phyloP scores from a whole-genome alignment of 2,888 invertebrate genomes.

The Clanis bilineata region DNA sequence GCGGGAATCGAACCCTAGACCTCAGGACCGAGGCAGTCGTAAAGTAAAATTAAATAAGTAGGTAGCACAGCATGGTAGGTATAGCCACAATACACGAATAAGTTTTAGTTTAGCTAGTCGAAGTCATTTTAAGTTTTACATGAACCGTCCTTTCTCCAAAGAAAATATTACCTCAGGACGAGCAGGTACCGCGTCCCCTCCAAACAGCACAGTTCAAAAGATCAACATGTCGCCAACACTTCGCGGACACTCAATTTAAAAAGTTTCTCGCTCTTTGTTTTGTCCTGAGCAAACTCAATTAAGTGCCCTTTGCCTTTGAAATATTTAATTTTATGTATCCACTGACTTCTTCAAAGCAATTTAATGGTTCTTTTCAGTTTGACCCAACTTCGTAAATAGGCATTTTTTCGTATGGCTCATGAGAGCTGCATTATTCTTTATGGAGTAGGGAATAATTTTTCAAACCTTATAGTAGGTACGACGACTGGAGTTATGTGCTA shows the following conservation, averaged over 20 bases:
- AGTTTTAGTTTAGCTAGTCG: conserved; percentile 16
- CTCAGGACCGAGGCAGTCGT: too few species aligned
- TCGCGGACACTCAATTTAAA: conserved; percentile 81
- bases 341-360: conserved; percentile 31
- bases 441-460: neutral
- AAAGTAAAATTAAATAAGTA: too few species aligned
- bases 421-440: neutral
- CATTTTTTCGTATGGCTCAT: neutral
- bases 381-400: neutral
- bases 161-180: conserved; percentile 72
- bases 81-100: conserved; percentile 22
- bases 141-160: conserved; percentile 47
- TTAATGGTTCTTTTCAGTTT: conserved; percentile 14
- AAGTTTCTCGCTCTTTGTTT: conserved; percentile 78
- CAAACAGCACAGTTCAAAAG: conserved; percentile 59
- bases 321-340: conserved; percentile 64
- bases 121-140: conserved; percentile 29
- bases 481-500: too few species aligned
- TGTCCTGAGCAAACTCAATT: conserved; percentile 82
- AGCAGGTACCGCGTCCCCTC: conserved; percentile 50
- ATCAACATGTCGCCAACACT: conserved; percentile 81
- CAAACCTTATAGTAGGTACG: too few species aligned
- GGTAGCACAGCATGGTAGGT: neutral
- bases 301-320: conserved; percentile 73
- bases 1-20: too few species aligned